Base-by-base conservation (phyloP, 2,888 invertebrate species). In the Herminia tarsipennalis region DNA sequence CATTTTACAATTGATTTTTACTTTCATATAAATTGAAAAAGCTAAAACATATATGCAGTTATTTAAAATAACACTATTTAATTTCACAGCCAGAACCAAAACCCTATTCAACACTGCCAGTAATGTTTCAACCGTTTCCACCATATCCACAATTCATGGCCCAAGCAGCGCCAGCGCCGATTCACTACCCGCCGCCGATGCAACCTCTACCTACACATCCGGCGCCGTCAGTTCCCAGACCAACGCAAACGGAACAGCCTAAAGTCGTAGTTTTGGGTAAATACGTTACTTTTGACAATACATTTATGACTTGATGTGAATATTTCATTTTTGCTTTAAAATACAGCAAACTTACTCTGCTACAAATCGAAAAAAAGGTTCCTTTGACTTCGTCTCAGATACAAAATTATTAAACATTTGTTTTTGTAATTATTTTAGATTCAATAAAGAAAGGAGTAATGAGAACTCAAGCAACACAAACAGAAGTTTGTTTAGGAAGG, bases 381-480 rank as follows among this genome's bases (percentile, higher is more conserved):
- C n/a, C n/a, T n/a, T n/a, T n/a, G n/a, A n/a, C n/a, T n/a, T n/a
- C n/a, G n/a, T n/a, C n/a, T n/a, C 10, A 16, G 29, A 10, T 14
- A 1, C 0, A 3, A 18, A 12, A 20, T 18, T 21, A 17, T 18
- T 43, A 36, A 13, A 27, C 13, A 10, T 8, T n/a, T n/a, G n/a
- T n/a, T n/a, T n/a, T n/a, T n/a, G n/a, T n/a, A n/a, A n/a, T 45
- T 14, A 57, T 93, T 86, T 54, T 92, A 94, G 97, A 97, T 86
- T 96, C 96, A 81, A 91, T 96, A 53, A 97, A 97, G 77, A 94
- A 96, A 72, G 94, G 95, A 22, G 95, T 95, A 0, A 97, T 97
- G 97, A 96, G 97, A 82, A 97, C 97, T 0, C 98, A 98, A 87
- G 97, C 98, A 9, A 98, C 98, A 2, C 98, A 98, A 87, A 97